Base-by-base conservation (phyloP, 2,113 vertebrate species). In the Datnioides undecimradiatus region DNA sequence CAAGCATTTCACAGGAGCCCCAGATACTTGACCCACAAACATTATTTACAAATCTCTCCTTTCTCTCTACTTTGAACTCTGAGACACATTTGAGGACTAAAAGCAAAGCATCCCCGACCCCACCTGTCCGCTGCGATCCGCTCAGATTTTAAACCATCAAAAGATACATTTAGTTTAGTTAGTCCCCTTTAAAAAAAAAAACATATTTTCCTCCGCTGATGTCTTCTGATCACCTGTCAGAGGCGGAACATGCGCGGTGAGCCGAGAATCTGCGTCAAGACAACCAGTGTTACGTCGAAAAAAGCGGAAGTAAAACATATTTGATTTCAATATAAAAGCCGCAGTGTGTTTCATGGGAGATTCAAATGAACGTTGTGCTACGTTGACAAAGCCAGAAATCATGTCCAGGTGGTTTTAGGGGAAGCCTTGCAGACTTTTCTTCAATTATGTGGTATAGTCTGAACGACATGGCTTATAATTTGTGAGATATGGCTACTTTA, bases 241-340 rank as follows among this genome's bases (percentile, higher is more conserved):
- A 79, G 63, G 63, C 11, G 2, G 95, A 74, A 90, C 97, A 95
- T 95, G 97, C 96, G 96, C 95, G 65, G 40, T 90, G 84, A 68
- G 76, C 40, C 25, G 52, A 66, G 69, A 45, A 51, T 7, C 9
- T 71, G 59, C 45, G 66, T 83, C 40, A 87, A 88, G 51, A 0
- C 3, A 2, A 10, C 55, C 13, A 45, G n/a, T 8, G 16, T 62
- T 29, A 69, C 51, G 0, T 0, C 3, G 52, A n/a, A 6, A 27
- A 23, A 7, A 65, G 4, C 41, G 79, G 90, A 90, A 87, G 60
- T 62, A 3, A 0, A 5, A 0, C 2, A 6, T 8, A 7, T 27
- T 33, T 23, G 7, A 0, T 43, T 76, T 83, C 76, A 69, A 38
- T 6, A 62, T 83, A 89, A 90, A 66, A 65, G 57, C 11, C 11